Percentiles rank a stretch among this genome's conserved stretches.
Evolutionary conservation across 2,888 invertebrate species (phyloP).

Genomic region (Drosophila algonquin): DNA sequence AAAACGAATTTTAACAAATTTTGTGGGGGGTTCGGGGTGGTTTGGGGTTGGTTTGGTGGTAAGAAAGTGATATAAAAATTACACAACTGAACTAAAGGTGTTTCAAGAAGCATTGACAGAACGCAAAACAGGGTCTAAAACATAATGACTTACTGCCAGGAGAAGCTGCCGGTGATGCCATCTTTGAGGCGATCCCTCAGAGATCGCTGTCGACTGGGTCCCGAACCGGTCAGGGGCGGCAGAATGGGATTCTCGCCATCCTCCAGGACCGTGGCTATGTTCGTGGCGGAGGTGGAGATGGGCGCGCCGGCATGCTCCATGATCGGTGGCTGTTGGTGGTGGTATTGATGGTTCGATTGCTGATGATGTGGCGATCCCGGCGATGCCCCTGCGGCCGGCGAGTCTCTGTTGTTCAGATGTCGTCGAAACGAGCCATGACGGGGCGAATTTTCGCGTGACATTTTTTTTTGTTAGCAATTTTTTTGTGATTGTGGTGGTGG

Average conservation of each 20-base stretch:
- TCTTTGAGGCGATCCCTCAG: conserved; percentile 91
- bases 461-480: conserved; percentile 10
- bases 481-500: conserved; percentile 5
- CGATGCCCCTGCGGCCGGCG: conserved; percentile 53
- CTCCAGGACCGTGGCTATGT: conserved; percentile 75
- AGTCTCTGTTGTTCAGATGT: conserved; percentile 69
- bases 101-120: conserved; percentile 40
- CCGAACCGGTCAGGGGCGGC: conserved; percentile 83
- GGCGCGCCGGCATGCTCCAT: conserved; percentile 77
- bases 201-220: conserved; percentile 90
- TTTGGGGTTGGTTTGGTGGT: not conserved
- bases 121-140: conserved; percentile 47
- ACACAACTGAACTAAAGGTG: conserved; percentile 28
- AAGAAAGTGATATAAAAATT: conserved; percentile 25
- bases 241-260: conserved; percentile 81
- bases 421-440: conserved; percentile 81
- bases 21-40: not conserved
- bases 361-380: conserved; percentile 70
- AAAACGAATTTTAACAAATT: conserved; percentile 16
- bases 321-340: conserved; percentile 73
- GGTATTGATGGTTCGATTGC: conserved; percentile 62
- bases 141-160: conserved; percentile 90
- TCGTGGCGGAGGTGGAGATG: conserved; percentile 81
- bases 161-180: conserved; percentile 91
- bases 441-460: conserved; percentile 84